Conservation (phyloP, 2,113 vertebrate genomes). For the Indri indri region DNA sequence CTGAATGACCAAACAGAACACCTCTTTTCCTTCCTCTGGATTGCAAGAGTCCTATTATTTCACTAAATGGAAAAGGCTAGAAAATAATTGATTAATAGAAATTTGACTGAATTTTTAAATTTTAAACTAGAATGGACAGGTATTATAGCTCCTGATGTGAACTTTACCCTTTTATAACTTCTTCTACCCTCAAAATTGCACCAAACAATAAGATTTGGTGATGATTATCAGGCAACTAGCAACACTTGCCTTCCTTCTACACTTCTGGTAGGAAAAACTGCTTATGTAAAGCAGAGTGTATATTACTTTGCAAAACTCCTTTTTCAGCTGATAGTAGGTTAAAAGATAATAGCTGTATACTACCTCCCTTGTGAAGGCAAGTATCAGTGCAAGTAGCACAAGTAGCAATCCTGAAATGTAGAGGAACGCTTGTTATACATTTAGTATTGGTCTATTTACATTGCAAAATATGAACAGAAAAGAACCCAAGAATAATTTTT, state of each 20-base stretch:
- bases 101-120: not conserved
- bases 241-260: not conserved
- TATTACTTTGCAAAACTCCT: not conserved
- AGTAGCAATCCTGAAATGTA: not conserved
- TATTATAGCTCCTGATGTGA: not conserved
- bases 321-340: not conserved
- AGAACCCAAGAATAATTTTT: not conserved
- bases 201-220: not conserved
- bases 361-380: not conserved
- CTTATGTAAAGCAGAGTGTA: not conserved
- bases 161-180: not conserved
- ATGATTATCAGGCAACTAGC: not conserved
- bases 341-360: not conserved
- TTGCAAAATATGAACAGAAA: not conserved
- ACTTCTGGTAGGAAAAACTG: not conserved
- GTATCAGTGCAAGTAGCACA: not conserved
- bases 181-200: not conserved
- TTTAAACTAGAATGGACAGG: not conserved
- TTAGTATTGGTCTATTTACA: not conserved
- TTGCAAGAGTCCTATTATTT: not conserved
- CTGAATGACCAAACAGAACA: not conserved
- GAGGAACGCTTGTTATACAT: not conserved
- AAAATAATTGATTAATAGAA: conserved; percentile 11
- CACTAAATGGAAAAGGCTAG: not conserved
- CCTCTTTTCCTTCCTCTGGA: not conserved